Base-by-base conservation (phyloP, 2,888 invertebrate genomes). In the Latrodectus elegans region DNA sequence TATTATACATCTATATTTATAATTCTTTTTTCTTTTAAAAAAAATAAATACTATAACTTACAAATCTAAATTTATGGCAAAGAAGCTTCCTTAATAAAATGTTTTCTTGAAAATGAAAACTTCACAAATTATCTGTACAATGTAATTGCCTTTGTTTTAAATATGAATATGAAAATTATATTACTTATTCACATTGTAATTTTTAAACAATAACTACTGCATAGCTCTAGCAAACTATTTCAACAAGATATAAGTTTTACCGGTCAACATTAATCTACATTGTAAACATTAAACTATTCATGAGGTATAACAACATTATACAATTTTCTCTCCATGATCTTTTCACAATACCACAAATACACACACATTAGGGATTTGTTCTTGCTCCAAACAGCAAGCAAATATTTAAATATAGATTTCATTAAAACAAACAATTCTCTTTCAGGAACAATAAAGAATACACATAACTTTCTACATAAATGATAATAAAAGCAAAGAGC, bases 201-300 rank as follows among this genome's bases (percentile, higher is more conserved):
- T 64, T 65, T 52, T 38, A 55, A 81, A 87, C 81, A 87, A 76
- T 81, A 87, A 81, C 86, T 87, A 86, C 72, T 49, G 81, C 77
- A 87, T 77, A 87, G 86, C 72, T 82, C 86, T 81, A 87, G 77
- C 80, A 15, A 87, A 72, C 86, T 87, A 87, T 77, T 67, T 72
- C 55, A 81, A 86, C 77, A 86, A 26, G 70, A 49, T 76, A 67
- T 22, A 80, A 71, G 53, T 65, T 80, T 68, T 78, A 49, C 53
- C 71, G 55, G 74, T 55, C 70, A 81, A 86, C 79, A 74, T 73
- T 71, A 52, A 84, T 65, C 72, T 75, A 55, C 65, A 73, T 75
- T 67, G 67, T 12, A 55, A 81, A 22, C 81, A 74, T 26, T 22
- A 26, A 22, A 26, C 17, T 73, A 67, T 80, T 71, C 38, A 51